These are phyloP conservation scores for Halyomorpha halys DNA, from an alignment of 1,140 invertebrate species.

Conservation along the genomic window DNA sequence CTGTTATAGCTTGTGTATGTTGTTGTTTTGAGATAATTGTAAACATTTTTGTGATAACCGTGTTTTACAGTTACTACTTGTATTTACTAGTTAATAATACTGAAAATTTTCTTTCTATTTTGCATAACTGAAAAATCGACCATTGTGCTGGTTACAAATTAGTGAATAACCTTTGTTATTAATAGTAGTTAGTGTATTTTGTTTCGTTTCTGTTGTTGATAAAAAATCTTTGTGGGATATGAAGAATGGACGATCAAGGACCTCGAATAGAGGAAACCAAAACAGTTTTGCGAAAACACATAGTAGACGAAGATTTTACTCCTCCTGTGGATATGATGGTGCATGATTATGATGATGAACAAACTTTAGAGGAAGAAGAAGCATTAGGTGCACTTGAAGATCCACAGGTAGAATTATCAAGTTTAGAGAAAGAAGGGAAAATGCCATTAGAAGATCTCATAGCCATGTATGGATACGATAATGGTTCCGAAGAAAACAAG, in stretches of 20 bases:
- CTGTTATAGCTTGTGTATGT: constrained; percentile 9
- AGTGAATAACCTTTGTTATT: no score
- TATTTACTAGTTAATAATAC: no score
- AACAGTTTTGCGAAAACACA: background rate
- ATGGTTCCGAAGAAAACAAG: constrained; percentile 37
- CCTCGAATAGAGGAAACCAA: constrained; percentile 8
- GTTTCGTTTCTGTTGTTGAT: background rate
- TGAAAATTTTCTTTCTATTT: no score
- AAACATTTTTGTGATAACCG: background rate
- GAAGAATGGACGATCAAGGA: constrained; percentile 12
- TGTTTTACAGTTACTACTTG: no score
- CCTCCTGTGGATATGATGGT: constrained; percentile 80
- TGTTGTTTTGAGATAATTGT: background rate
- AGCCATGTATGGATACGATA: constrained; percentile 70
- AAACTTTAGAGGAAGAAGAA: constrained; percentile 92
- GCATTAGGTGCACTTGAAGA: constrained; percentile 79
- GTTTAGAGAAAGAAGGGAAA: constrained; percentile 62
- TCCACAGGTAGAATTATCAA: constrained; percentile 75
- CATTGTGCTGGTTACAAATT: no score
- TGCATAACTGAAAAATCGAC: no score
- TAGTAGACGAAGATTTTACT: constrained; percentile 50
- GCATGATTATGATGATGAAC: constrained; percentile 93
- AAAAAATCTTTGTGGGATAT: background rate
- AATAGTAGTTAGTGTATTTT: background rate
- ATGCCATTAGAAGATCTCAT: constrained; percentile 90